Conservation (phyloP, 2,888 invertebrate species). For the Diarsia mendica region DNA sequence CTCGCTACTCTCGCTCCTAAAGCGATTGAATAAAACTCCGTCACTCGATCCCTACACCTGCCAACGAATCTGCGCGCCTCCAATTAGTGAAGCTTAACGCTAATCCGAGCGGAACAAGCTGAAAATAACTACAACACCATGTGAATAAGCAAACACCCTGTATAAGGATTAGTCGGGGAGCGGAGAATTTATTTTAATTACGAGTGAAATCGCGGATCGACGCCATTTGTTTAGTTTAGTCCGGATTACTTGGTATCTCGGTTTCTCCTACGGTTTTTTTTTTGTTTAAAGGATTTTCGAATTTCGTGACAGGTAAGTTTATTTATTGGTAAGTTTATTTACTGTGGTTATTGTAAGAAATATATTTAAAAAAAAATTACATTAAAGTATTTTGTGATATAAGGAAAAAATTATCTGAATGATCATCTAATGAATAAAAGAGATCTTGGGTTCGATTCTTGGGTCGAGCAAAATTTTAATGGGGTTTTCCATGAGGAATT, state of each 20-base stretch:
- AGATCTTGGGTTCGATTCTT: background rate
- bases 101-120: constrained; percentile 82
- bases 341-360: background rate
- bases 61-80: constrained; percentile 74
- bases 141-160: constrained; percentile 76
- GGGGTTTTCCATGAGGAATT: background rate
- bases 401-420: no score
- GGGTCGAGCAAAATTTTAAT: background rate
- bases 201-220: constrained; percentile 57
- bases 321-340: no score
- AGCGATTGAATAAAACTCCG: constrained; percentile 38
- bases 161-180: constrained; percentile 71
- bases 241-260: constrained; percentile 46
- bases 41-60: constrained; percentile 57
- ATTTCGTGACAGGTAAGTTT: constrained; percentile 33
- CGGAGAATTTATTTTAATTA: constrained; percentile 78
- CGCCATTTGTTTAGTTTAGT: constrained; percentile 61
- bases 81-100: constrained; percentile 84
- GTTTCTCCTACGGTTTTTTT: constrained; percentile 41
- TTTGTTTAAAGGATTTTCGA: constrained; percentile 30
- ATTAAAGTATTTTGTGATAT: no score
- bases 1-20: background rate
- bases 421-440: no score
- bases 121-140: constrained; percentile 81
- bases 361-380: background rate